Base-by-base conservation (phyloP, 2,113 vertebrate species). In the Etia nguti region DNA sequence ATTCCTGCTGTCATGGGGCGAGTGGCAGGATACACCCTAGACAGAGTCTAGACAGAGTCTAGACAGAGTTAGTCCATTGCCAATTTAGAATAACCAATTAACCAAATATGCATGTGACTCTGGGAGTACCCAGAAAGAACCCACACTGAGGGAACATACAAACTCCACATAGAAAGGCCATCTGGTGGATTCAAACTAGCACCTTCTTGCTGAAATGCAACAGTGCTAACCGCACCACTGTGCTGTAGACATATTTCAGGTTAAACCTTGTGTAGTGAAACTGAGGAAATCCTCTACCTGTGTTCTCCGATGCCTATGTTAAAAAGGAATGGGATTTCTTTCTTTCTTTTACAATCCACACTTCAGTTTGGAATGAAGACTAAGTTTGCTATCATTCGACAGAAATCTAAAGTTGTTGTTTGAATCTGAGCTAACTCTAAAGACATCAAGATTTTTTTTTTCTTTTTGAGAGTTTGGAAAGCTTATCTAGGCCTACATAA, bases 21-120 rank as follows among this genome's bases (percentile, higher is more conserved):
- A 75, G 70, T 75, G 16, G 24, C 43, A 48, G 70, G 41, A 31
- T 50, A 31, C 43, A 31, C 24, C 70, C 24, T 10, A 48, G 70
- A 50, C 24, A 50, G 70, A 29, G 20, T 29, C 24, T 10, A 48
- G 70, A 50, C 24, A 50, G 70, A 29, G 20, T 29, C n/a, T n/a
- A n/a, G n/a, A n/a, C n/a, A n/a, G n/a, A n/a, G 10, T 48, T 46
- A 20, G 43, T 50, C 18, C 43, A 8, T 20, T 48, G 43, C 70
- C 43, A 75, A 48, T 50, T 75, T 75, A 75, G 68, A 75, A 75
- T 48, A 75, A 48, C 15, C 24, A 75, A 12, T 48, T 50, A 50
- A 75, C 24, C 24, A 29, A 50, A 31, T 7, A 50, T 48, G 24
- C 24, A 48, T 75, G 24, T 75, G 16, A 50, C 43, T 31, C 16